Conservation (phyloP, 2,113 vertebrate species). For the Eudorcas thomsonii region DNA sequence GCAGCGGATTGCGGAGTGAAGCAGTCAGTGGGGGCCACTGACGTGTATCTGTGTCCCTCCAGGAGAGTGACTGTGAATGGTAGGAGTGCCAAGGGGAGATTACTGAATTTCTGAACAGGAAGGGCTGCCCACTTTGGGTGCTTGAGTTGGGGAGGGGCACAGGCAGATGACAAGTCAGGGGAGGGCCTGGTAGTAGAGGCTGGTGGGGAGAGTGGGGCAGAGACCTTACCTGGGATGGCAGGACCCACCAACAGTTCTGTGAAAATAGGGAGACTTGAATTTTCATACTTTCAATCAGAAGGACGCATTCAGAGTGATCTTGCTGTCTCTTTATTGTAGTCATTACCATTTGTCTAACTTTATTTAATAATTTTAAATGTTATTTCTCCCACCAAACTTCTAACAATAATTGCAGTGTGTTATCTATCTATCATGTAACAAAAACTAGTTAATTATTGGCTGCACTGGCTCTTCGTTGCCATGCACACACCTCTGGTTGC, state of each 20-base stretch:
- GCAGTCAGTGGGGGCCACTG: background rate
- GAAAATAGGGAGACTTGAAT: background rate
- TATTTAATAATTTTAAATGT: background rate
- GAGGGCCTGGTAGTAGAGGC: background rate
- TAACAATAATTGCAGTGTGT: background rate
- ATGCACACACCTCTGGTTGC: background rate
- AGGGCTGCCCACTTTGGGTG: background rate
- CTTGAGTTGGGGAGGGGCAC: background rate
- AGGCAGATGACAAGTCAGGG: background rate
- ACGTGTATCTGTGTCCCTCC: background rate
- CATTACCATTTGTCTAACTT: background rate
- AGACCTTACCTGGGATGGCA: background rate
- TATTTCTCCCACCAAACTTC: background rate
- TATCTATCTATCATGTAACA: background rate
- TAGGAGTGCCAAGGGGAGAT: background rate
- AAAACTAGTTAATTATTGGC: background rate
- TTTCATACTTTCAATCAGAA: background rate
- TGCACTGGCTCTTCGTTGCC: background rate
- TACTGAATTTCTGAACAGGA: background rate
- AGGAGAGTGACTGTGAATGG: background rate
- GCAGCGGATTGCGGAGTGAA: background rate
- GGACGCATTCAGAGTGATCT: background rate
- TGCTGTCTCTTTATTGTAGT: background rate
- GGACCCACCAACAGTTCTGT: background rate
- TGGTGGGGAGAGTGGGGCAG: too few relatives aligned